These are phyloP conservation scores for Mythimna pallens DNA, from an alignment of 2,888 invertebrate genomes.

Conservation along the genomic window DNA sequence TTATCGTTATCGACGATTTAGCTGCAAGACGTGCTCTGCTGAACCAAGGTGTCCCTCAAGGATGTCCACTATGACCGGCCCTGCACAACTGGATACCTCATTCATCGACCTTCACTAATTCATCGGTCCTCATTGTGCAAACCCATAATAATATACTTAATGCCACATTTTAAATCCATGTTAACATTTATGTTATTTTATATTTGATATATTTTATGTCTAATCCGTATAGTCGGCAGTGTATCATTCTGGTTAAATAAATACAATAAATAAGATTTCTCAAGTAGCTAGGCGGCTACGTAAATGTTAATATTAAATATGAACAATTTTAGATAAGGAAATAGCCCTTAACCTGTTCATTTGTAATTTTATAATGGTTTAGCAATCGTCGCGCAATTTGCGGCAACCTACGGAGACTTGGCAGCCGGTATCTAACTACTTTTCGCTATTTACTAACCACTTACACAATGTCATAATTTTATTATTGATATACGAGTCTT, in stretches of 20 bases:
- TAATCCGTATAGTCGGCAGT: too few relatives aligned
- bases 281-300: not conserved
- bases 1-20: not conserved
- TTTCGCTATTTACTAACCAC: constrained; percentile 47
- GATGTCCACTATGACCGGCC: not conserved
- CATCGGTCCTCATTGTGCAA: not conserved
- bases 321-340: constrained; percentile 48
- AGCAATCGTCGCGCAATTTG: constrained; percentile 52
- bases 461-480: constrained; percentile 52
- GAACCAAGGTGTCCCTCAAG: constrained; percentile 9
- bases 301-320: constrained; percentile 23
- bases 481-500: constrained; percentile 47
- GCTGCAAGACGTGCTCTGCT: not conserved
- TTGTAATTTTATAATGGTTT: constrained; percentile 55
- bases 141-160: not conserved
- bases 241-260: too few relatives aligned
- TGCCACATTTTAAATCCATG: not conserved
- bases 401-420: constrained; percentile 47
- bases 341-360: constrained; percentile 53
- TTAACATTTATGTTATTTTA: not conserved
- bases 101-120: not conserved
- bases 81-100: too few relatives aligned
- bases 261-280: not conserved
- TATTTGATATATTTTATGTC: too few relatives aligned
- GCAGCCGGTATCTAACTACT: constrained; percentile 41